Evolutionary conservation across 1,140 invertebrate genomes (phyloP).

Genomic region (Aphidius ervi): DNA sequence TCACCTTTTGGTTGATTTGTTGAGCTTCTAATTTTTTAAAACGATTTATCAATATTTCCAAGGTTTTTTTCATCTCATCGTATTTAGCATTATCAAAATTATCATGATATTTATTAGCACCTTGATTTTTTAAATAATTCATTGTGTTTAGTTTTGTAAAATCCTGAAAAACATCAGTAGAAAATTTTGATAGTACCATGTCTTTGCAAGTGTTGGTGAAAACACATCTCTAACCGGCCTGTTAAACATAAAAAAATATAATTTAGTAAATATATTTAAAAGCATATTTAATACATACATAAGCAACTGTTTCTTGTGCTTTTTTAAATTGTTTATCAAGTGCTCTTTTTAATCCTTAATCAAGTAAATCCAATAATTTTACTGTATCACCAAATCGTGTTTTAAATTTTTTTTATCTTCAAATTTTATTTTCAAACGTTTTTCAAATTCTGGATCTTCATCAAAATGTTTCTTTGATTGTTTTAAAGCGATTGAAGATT

Average conservation of each 20-base stretch:
- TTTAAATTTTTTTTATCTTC: constrained; percentile 99
- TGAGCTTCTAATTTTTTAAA: constrained; percentile 35
- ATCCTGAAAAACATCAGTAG: background rate
- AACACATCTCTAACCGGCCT: no score
- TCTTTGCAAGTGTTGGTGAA: background rate
- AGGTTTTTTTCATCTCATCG: constrained; percentile 24
- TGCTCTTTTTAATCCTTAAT: constrained; percentile 87
- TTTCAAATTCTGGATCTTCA: no score
- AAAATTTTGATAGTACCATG: constrained; percentile 13
- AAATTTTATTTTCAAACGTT: constrained; percentile 85
- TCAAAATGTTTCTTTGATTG: no score
- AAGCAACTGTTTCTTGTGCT: constrained; percentile 89
- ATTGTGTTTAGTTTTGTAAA: background rate
- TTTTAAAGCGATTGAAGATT: no score
- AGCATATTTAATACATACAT: constrained; percentile 98
- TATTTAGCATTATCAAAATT: constrained; percentile 16
- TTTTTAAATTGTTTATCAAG: constrained; percentile 81
- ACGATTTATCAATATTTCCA: constrained; percentile 31
- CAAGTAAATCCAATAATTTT: constrained; percentile 82
- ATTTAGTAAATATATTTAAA: no score
- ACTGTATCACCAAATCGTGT: constrained; percentile 97
- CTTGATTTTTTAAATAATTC: background rate
- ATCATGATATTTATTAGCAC: background rate
- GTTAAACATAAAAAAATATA: no score
- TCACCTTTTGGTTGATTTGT: constrained; percentile 33